Conservation (phyloP, 2,888 invertebrate species). For the Nebria brevicollis region DNA sequence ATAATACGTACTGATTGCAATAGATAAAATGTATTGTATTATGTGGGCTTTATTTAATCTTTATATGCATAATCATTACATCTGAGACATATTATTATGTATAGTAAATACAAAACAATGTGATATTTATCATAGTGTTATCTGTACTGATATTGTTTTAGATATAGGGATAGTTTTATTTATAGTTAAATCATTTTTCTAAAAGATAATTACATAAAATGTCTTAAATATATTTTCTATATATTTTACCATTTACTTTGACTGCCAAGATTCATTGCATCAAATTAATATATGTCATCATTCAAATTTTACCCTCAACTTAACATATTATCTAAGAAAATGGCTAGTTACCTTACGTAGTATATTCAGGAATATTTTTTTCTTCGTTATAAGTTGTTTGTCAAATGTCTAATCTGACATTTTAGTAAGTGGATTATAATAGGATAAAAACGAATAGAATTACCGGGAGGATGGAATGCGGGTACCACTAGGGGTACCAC, state of each 20-base stretch:
- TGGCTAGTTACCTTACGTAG: background rate
- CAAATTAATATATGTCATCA: background rate
- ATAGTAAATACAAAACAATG: background rate
- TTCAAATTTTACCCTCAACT: background rate
- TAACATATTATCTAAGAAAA: background rate
- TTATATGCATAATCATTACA: background rate
- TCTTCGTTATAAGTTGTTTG: background rate
- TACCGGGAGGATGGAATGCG: background rate
- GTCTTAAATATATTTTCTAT: no score
- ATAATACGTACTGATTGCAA: no score
- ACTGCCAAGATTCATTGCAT: background rate
- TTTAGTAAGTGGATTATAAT: background rate
- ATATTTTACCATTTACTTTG: background rate
- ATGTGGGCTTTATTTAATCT: background rate
- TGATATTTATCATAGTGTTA: background rate
- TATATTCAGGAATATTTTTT: background rate
- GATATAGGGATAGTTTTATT: background rate
- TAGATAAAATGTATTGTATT: no score
- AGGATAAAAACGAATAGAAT: background rate
- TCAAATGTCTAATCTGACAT: background rate
- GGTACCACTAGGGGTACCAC: background rate
- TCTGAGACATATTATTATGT: background rate
- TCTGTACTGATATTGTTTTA: background rate
- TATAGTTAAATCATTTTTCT: background rate
- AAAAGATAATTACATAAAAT: no score